phyloP scores from a whole-genome alignment of 2,113 vertebrate genomes.

The Coregonus clupeaformis region DNA sequence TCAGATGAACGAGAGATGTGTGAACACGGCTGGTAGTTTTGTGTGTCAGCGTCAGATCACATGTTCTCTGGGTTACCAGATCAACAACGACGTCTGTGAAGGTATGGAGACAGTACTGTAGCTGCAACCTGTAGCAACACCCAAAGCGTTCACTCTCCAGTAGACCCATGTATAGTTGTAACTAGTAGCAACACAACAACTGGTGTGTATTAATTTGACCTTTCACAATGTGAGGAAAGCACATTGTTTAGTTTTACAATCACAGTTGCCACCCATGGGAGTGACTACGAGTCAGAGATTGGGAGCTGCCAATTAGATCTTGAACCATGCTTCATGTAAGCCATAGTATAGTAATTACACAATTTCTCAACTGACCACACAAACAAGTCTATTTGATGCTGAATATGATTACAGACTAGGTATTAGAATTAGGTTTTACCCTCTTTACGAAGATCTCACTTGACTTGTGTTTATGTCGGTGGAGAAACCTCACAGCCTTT shows the following conservation, averaged over 20 bases:
- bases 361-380: slow-evolving; percentile 30
- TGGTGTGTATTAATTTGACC: background rate
- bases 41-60: slow-evolving; percentile 77
- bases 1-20: slow-evolving; percentile 79
- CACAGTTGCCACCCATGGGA: background rate
- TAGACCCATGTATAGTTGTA: background rate
- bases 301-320: background rate
- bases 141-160: background rate
- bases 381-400: background rate
- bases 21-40: slow-evolving; percentile 85
- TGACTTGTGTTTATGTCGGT: slow-evolving; percentile 19
- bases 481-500: slow-evolving; percentile 35
- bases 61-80: slow-evolving; percentile 79
- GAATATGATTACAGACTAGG: background rate
- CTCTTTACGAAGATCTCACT: slow-evolving; percentile 10
- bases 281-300: background rate
- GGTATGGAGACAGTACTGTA: slow-evolving; percentile 63
- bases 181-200: slow-evolving; percentile 13
- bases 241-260: slow-evolving; percentile 40
- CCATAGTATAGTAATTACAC: slow-evolving; percentile 1
- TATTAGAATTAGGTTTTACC: background rate
- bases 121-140: background rate
- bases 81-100: slow-evolving; percentile 76
- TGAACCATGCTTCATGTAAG: background rate
- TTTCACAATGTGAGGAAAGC: slow-evolving; percentile 36